Base-by-base conservation (phyloP, 2,113 vertebrate species). In the Sarotherodon lohbergeri region DNA sequence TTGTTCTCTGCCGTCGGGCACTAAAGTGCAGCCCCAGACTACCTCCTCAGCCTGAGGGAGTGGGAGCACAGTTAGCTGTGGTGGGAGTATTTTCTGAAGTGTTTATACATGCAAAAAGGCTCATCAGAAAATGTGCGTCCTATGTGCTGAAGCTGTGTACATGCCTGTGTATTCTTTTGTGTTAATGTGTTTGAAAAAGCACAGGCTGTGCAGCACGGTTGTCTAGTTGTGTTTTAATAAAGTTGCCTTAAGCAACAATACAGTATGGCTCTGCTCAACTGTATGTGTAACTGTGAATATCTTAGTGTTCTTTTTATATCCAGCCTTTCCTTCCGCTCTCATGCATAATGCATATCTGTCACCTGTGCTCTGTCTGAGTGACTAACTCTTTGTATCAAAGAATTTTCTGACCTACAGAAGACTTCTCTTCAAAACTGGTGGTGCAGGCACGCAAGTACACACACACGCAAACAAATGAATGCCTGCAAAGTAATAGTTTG, bases 301-400 rank as follows among this genome's bases (percentile, higher is more conserved):
- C 86, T 94, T 80, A 93, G 83, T 88, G 90, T 91, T 91, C 93
- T 95, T 95, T 95, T 95, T 95, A 93, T 93, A 95, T 91, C 92
- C 81, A 83, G 80, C 80, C 83, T 80, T 92, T 79, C 88, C 85
- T 93, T 90, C 83, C 85, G 76, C 29, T 56, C 63, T 54, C 86
- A 93, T 96, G 89, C 90, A 95, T 95, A 86, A 96, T 94, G 80
- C 93, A 96, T 95, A 85, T 85, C 92, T 96, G 95, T 95, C 95
- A 95, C 94, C 94, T 95, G 92, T 89, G 92, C 92, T 96, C 92
- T 87, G 89, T 94, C 87, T 94, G 90, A 94, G 90, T 8, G 46
- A 90, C 92, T 93, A 93, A 93, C 88, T 95, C 92, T 89, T 76
- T 89, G 81, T 91, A 94, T 94, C 90, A 93, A 91, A 94, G 84